Evolutionary conservation across 2,888 invertebrate genomes (phyloP), one percentile per base, ranked within the genome.

Genomic region (Charanyca ferruginea): DNA sequence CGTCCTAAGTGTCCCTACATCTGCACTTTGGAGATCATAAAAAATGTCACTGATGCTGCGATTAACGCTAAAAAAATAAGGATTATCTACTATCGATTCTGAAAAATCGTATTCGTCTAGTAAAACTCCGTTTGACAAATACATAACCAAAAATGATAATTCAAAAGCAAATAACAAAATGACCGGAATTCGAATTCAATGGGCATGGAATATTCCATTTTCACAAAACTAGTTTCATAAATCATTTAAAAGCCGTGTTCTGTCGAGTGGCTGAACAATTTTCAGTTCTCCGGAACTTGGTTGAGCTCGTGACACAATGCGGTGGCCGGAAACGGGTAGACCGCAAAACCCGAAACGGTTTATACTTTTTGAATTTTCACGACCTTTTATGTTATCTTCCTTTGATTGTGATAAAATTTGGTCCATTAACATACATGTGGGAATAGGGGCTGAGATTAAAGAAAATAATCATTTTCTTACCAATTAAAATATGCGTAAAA

Each of bases 251-350:
- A 70, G 42, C 49, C 28, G 28, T 38, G 13, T 18, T 47, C 49
- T 52, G 49, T 49, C 18, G 55, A 60, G 51, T 52, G 35, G 13
- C 18, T 25, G 60, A 58, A 54, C 28, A 58, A 65, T 70, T 76
- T 55, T 42, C 53, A 6, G 52, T 44, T 22, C 47, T 16, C 42
- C 23, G 52, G 35, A 61, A 35, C 8, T 48, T 13, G 59, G 76
- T 42, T 23, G 35, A 42, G 45, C 42, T 41, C 25, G 22, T n/a
- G 8, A 22, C 51, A 73, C 77, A 73, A 76, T 70, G 28, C 22
- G 47, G 45, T 11, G 42, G n/a, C 72, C 74, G 77, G 65, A 74
- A 77, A 42, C 77, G 44, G 47, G 58, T 32, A 48, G 25, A 18
- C 45, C 25, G 41, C 44, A 48, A 61, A 53, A 20, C 22, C 48